phyloP scores from a whole-genome alignment of 2,797 vertebrate species.

The Enteromius paludinosus region DNA sequence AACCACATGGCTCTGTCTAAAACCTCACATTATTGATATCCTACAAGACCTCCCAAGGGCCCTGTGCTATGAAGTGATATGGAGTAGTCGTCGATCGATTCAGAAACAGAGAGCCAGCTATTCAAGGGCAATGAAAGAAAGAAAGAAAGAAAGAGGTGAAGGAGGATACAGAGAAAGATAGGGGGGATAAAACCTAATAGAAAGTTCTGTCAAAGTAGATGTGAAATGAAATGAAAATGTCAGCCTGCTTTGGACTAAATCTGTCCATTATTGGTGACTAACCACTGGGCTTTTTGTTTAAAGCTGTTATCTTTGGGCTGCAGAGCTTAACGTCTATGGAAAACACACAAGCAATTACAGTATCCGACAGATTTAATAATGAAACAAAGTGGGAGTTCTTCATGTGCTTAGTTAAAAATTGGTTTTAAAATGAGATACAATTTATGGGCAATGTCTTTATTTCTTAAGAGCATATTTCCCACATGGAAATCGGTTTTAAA shows the following conservation, averaged over 20 bases:
- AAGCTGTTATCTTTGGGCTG: conserved; percentile 37
- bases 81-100: conserved; percentile 54
- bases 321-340: conserved; percentile 31
- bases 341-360: conserved; percentile 23
- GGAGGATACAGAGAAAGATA: conserved; percentile 19
- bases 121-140: conserved; percentile 35
- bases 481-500: background rate
- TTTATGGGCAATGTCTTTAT: conserved; percentile 10
- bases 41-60: conserved; percentile 50
- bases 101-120: conserved; percentile 31
- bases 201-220: conserved; percentile 18
- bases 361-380: conserved; percentile 43
- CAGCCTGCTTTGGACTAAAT: conserved; percentile 21
- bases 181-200: conserved; percentile 18
- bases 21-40: conserved; percentile 64
- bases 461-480: conserved; percentile 27
- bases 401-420: conserved; percentile 6
- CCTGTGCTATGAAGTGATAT: conserved; percentile 56
- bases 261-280: conserved; percentile 33
- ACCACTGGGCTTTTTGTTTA: conserved; percentile 43
- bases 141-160: conserved; percentile 21
- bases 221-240: conserved; percentile 38
- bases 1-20: conserved; percentile 56
- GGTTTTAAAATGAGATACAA: background rate
- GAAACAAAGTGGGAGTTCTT: conserved; percentile 27